Conservation (phyloP, 2,113 vertebrate species). For the Solenodon paradoxus region DNA sequence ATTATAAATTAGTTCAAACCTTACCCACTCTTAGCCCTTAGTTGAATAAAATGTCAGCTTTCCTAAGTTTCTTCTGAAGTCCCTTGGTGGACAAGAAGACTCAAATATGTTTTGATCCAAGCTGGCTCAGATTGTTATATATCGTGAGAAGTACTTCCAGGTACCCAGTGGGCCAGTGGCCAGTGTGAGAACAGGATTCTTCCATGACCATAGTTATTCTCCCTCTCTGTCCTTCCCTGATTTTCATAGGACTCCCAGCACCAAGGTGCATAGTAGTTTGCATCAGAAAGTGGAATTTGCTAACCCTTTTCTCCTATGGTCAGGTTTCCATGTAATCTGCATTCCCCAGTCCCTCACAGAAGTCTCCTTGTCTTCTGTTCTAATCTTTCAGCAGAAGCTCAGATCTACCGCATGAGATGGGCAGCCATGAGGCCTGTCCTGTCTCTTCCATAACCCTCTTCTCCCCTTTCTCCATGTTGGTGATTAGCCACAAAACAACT, state of each 20-base stretch:
- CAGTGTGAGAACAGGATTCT: not conserved
- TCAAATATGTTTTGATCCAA: not conserved
- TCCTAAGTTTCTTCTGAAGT: not conserved
- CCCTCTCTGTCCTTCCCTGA: not conserved
- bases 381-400: not conserved
- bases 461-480: not conserved
- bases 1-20: not conserved
- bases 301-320: not conserved
- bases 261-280: not conserved
- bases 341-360: not conserved
- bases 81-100: fast-evolving
- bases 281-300: not conserved
- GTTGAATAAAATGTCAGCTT: not conserved
- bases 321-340: not conserved
- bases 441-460: fast-evolving
- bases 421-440: not conserved
- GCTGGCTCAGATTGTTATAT: not conserved
- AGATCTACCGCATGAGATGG: not conserved
- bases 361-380: not conserved
- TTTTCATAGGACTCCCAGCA: not conserved
- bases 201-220: not conserved
- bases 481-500: not conserved
- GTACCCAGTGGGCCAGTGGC: not conserved
- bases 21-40: not conserved
- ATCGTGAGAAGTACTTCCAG: not conserved